phyloP scores from a whole-genome alignment of 2,113 vertebrate genomes.

The Toxotes chatareus region DNA sequence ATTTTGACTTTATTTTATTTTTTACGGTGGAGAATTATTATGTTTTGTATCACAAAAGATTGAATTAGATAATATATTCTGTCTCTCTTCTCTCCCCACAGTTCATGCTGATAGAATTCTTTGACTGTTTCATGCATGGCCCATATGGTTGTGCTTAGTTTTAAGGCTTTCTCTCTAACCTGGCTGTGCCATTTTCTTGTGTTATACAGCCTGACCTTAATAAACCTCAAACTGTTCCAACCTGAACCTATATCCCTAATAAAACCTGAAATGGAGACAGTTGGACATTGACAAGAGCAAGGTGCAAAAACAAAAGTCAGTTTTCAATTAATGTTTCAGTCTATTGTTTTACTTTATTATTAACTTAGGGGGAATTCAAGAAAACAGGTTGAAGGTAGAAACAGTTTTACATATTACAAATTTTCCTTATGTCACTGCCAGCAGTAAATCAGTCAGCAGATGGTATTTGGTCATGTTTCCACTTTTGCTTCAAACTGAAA shows the following conservation, averaged over 20 bases:
- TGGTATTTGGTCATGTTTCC: slow-evolving; percentile 5
- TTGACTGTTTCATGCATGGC: slow-evolving; percentile 16
- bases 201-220: slow-evolving; percentile 54
- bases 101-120: slow-evolving; percentile 45
- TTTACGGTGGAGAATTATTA: slow-evolving; percentile 11
- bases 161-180: slow-evolving; percentile 39
- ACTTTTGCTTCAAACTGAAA: slow-evolving; percentile 4
- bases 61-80: not conserved
- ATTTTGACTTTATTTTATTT: not conserved
- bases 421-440: slow-evolving; percentile 1
- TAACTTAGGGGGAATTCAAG: not conserved
- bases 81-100: slow-evolving; percentile 11
- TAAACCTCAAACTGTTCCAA: slow-evolving; percentile 42
- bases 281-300: slow-evolving; percentile 32
- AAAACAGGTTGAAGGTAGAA: not conserved
- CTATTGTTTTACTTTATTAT: not conserved
- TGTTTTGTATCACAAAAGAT: not conserved
- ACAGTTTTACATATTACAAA: not conserved
- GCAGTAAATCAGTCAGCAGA: slow-evolving; percentile 28
- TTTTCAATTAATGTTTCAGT: not conserved
- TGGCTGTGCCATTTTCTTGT: slow-evolving; percentile 23
- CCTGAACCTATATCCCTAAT: slow-evolving; percentile 38
- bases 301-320: not conserved
- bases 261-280: slow-evolving; percentile 51
- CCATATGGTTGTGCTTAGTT: slow-evolving; percentile 58